A percentile compares a stretch with the other conserved stretches of the same genome.
These are phyloP conservation scores for Melitaea athalia DNA, from an alignment of 2,888 invertebrate species.

Conservation along the genomic window DNA sequence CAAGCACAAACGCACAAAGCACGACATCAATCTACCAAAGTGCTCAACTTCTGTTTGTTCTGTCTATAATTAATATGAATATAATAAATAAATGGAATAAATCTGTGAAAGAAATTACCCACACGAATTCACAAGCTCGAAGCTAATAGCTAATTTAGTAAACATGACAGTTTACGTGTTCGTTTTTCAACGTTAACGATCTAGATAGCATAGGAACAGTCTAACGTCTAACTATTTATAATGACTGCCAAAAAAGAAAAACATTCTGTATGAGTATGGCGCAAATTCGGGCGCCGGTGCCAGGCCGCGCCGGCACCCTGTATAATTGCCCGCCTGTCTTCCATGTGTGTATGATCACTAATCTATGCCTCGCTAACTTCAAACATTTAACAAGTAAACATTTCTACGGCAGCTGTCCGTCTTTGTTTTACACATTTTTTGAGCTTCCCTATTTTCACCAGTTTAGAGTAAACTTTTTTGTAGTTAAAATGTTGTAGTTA, in stretches of 20 bases:
- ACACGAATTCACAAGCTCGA: not conserved
- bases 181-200: constrained; percentile 31
- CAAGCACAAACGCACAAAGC: no score
- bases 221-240: constrained; percentile 38
- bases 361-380: constrained; percentile 46
- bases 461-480: not conserved
- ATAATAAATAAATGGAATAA: not conserved
- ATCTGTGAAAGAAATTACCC: not conserved
- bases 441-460: constrained; percentile 5
- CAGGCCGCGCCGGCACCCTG: constrained; percentile 69
- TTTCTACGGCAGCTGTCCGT: constrained; percentile 36
- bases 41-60: no score
- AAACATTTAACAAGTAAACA: constrained; percentile 44
- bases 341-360: constrained; percentile 64
- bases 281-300: constrained; percentile 74
- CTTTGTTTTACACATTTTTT: constrained; percentile 27
- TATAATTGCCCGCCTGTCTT: constrained; percentile 73
- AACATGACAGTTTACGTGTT: constrained; percentile 24
- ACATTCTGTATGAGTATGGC: constrained; percentile 59
- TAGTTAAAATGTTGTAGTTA: not conserved
- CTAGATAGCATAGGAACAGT: constrained; percentile 33
- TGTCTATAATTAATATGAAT: not conserved
- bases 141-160: constrained; percentile 17
- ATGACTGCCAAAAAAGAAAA: constrained; percentile 43
- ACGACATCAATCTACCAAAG: no score